Percentiles rank a stretch among this genome's conserved stretches.
Evolutionary conservation across 2,888 invertebrate genomes (phyloP).

Genomic region (Ornithoptera priamus): DNA sequence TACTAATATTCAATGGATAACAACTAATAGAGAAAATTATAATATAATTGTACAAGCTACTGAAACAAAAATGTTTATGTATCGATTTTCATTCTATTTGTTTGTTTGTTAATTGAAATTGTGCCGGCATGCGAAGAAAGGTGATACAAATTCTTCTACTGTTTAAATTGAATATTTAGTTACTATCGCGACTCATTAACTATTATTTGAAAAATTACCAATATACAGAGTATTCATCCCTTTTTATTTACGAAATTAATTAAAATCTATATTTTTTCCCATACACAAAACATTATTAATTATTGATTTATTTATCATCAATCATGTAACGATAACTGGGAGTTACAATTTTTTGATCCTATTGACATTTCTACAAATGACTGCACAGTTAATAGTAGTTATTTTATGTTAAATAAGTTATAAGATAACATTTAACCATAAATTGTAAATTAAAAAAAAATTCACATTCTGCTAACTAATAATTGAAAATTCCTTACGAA

Average conservation of each 20-base stretch:
- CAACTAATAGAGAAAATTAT: background rate
- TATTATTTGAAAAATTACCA: background rate
- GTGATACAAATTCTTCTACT: background rate
- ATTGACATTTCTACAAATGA: constrained; percentile 5
- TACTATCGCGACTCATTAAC: background rate
- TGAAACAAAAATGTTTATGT: background rate
- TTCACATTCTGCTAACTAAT: background rate
- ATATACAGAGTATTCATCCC: background rate
- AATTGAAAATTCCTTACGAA: no score
- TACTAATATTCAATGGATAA: background rate
- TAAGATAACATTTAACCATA: constrained; percentile 14
- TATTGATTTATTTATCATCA: background rate
- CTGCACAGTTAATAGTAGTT: constrained; percentile 4
- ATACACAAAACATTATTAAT: background rate
- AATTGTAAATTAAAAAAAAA: background rate
- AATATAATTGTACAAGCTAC: background rate
- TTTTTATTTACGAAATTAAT: background rate
- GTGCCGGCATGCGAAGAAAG: background rate
- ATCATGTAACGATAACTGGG: background rate
- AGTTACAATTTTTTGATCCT: background rate
- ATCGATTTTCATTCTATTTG: background rate
- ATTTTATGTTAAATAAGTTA: constrained; percentile 4
- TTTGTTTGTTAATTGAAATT: background rate
- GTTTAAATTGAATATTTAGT: background rate
- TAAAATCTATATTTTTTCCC: background rate